These are phyloP conservation scores for Cheilosia variabilis DNA, from an alignment of 2,888 invertebrate species.

Conservation along the genomic window DNA sequence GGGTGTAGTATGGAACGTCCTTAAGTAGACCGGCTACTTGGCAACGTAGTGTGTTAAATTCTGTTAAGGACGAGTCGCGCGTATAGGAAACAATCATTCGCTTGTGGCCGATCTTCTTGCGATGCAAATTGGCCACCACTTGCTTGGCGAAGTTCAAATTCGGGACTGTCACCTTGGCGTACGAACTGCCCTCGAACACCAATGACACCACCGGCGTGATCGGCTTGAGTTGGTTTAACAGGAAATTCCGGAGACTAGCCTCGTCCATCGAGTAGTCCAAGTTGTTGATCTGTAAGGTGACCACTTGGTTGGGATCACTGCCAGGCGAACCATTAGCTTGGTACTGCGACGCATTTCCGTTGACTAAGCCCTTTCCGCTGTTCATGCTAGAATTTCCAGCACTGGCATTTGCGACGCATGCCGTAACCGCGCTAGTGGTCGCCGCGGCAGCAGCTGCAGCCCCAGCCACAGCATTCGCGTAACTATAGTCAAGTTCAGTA, in stretches of 20 bases:
- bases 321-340: conserved; percentile 72
- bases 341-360: conserved; percentile 37
- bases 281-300: conserved; percentile 83
- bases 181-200: conserved; percentile 82
- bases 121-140: conserved; percentile 91
- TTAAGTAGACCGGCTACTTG: conserved; percentile 89
- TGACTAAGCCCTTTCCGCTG: conserved; percentile 19
- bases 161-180: conserved; percentile 83
- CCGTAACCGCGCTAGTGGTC: conserved; percentile 19
- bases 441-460: conserved; percentile 47
- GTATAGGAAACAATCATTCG: conserved; percentile 90
- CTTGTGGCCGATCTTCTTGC: conserved; percentile 91
- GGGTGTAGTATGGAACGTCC: conserved; percentile 90
- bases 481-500: conserved; percentile 58
- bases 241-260: conserved; percentile 80
- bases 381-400: conserved; percentile 6
- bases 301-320: conserved; percentile 78
- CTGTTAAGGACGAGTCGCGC: conserved; percentile 85
- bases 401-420: not conserved
- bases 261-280: conserved; percentile 83
- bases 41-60: conserved; percentile 87
- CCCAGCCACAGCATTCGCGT: conserved; percentile 66
- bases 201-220: conserved; percentile 83
- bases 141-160: conserved; percentile 85
- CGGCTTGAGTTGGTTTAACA: conserved; percentile 82